Conservation (phyloP, 2,113 vertebrate genomes). For the Aegypius monachus region DNA sequence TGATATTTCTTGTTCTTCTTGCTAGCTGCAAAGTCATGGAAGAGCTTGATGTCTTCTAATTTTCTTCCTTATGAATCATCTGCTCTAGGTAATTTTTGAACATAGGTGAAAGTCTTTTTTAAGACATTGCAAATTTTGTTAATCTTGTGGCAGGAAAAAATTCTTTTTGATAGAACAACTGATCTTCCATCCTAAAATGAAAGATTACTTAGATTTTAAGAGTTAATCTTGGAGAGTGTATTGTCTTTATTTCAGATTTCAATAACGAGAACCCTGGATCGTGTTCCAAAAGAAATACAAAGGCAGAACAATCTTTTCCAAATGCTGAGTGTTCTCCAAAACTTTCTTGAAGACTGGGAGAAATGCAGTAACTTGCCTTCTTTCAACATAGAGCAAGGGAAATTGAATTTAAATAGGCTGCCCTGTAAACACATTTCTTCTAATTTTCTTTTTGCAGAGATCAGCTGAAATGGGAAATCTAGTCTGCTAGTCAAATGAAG, state of each 20-base stretch:
- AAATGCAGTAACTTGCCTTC: not conserved
- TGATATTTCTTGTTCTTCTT: conserved; percentile 26
- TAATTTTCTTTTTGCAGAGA: not conserved
- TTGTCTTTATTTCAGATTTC: conserved; percentile 55
- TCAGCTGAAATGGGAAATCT: not conserved
- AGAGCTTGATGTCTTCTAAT: not conserved
- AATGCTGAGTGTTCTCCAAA: not conserved
- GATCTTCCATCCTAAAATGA: conserved; percentile 23
- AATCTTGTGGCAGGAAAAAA: conserved; percentile 6
- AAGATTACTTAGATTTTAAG: conserved; percentile 47
- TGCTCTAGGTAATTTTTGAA: conserved; percentile 1
- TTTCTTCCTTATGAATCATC: conserved; percentile 41
- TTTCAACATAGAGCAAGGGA: not conserved
- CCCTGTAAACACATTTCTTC: not conserved
- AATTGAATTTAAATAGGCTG: not conserved
- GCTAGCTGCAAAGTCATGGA: not conserved
- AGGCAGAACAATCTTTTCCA: conserved; percentile 1
- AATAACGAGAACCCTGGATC: conserved; percentile 5
- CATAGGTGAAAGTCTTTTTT: not conserved
- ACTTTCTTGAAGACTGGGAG: not conserved
- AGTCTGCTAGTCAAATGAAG: not conserved
- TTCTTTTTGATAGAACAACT: conserved; percentile 16
- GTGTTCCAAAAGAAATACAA: not conserved
- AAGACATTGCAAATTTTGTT: not conserved
- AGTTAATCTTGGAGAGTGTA: not conserved